Evolutionary conservation across 2,113 vertebrate species (phyloP), one percentile per base, ranked within the genome.

Genomic region (Chamaetylas fuelleborni): DNA sequence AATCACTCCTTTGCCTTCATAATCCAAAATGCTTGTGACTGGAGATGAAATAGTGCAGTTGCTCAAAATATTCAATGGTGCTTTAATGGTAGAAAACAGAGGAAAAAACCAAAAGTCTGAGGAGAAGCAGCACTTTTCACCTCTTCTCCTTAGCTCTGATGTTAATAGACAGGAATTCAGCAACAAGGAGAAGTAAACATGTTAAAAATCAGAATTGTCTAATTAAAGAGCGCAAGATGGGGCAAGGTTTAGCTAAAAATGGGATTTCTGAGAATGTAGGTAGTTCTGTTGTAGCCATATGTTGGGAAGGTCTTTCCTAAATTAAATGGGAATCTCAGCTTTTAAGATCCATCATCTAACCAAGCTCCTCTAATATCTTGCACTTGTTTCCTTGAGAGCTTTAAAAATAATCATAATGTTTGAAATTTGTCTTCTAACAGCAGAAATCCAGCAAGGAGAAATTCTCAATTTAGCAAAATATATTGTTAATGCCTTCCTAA

Each of bases 131-230:
- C 20, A 10, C 50, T 78, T 26, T 54, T 50, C 36, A 26, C 12
- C 11, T 70, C 11, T 84, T 91, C 66, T 51, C 31, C 12, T 25
- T 5, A 43, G 6, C 5, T 81, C 66, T 88, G n/a, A 34, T 53
- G 6, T 9, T 42, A 34, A 66, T 5, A n/a, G 31, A 14, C 9
- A 22, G 2, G 11, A 64, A 74, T 19, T 71, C 14, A 60, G 22
- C 31, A 43, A 31, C 0, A 3, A 2, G 4, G 23, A 86, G 60
- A 50, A 58, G 20, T 0, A 48, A 80, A 61, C 3, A 1, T 2
- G 15, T 10, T 22, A 24, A 79, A 60, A 93, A 58, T 3, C 1
- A 56, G 40, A 71, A 69, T 14, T 53, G 0, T 4, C 5, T 26
- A 19, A 2, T 16, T 65, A 31, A 25, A 40, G 29, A 70, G 19